A percentile compares a stretch with the other conserved stretches of the same genome.
Evolutionary conservation across 2,113 vertebrate genomes (phyloP).

Genomic region (Salvator merianae): DNA sequence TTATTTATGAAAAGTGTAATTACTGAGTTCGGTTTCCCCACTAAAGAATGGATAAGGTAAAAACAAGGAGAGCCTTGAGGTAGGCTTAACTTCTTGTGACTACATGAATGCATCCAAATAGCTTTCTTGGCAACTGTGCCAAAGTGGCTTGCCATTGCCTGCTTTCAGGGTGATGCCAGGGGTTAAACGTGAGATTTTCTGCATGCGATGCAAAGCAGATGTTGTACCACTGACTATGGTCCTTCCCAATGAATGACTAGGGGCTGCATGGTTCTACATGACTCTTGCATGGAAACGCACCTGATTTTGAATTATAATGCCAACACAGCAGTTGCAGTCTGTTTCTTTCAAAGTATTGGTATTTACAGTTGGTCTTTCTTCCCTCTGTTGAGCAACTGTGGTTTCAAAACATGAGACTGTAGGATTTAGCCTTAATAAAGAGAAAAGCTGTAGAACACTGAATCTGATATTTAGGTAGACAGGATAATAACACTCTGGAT

Average conservation of each 20-base stretch:
- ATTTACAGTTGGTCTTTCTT: background rate
- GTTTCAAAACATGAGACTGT: slow-evolving; percentile 1
- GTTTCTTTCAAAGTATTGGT: background rate
- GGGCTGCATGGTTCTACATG: background rate
- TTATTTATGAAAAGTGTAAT: too few relatives aligned
- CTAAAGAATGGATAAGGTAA: too few relatives aligned
- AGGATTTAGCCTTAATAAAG: slow-evolving; percentile 19
- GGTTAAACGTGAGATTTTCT: too few relatives aligned
- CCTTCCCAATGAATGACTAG: background rate
- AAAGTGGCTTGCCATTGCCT: too few relatives aligned
- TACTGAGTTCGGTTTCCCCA: too few relatives aligned
- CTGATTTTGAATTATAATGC: background rate
- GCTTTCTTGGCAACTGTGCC: too few relatives aligned
- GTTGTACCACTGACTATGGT: too few relatives aligned
- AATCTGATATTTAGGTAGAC: background rate
- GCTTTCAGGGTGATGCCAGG: too few relatives aligned
- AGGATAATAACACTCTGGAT: background rate
- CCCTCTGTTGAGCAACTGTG: background rate
- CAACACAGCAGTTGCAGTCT: background rate
- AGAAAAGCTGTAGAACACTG: slow-evolving; percentile 3
- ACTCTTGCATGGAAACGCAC: background rate
- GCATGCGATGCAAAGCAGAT: too few relatives aligned
- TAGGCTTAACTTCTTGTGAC: too few relatives aligned
- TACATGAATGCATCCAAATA: too few relatives aligned
- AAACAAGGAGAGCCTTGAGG: too few relatives aligned